Evolutionary conservation across 2,888 invertebrate genomes (phyloP).

Genomic region (Eudasyphora cyanicolor): DNA sequence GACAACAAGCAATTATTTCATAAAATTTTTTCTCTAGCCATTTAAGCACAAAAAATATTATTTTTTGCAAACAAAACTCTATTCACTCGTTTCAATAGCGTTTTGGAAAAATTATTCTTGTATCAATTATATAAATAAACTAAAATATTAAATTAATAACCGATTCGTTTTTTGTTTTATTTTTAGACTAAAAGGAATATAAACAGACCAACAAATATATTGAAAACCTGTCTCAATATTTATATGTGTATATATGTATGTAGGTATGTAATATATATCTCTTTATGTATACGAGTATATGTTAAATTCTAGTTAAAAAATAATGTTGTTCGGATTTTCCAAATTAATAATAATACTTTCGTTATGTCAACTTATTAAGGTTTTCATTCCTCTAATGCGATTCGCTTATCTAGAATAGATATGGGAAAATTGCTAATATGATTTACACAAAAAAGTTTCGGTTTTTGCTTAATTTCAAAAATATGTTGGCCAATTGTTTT

Average conservation of each 20-base stretch:
- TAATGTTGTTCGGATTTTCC: not conserved
- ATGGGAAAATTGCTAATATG: not conserved
- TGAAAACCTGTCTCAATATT: not conserved
- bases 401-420: not conserved
- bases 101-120: not conserved
- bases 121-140: constrained; percentile 14
- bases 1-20: constrained; percentile 29
- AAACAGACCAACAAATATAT: not conserved
- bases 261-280: not conserved
- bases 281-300: too few species aligned
- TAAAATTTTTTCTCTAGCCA: constrained; percentile 13
- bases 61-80: constrained; percentile 35
- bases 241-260: not conserved
- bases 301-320: too few species aligned
- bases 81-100: constrained; percentile 51
- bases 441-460: not conserved
- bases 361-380: constrained; percentile 36
- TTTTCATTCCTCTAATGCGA: constrained; percentile 16
- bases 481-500: too few species aligned
- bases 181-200: constrained; percentile 19
- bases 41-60: constrained; percentile 56
- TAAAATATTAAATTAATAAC: constrained; percentile 33
- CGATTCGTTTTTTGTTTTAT: constrained; percentile 19
- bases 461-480: too few species aligned
- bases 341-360: constrained; percentile 47